These are phyloP conservation scores for Polypterus senegalus DNA, from an alignment of 2,113 vertebrate species.

Conservation along the genomic window DNA sequence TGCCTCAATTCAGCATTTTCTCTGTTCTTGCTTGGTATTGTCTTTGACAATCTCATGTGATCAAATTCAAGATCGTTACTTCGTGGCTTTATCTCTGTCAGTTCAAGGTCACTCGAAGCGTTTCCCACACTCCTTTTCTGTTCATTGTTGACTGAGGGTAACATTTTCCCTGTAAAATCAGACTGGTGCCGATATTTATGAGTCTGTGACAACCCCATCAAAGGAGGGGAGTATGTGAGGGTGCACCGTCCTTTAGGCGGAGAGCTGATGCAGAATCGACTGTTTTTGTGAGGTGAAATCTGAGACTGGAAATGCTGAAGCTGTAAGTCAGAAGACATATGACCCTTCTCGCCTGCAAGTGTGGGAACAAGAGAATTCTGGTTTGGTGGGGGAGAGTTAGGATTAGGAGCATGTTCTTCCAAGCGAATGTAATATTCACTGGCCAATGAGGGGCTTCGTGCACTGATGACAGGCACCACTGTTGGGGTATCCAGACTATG, in stretches of 20 bases:
- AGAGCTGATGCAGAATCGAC: no score
- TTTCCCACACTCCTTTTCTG: background rate
- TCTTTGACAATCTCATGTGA: no score
- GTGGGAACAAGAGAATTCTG: slow-evolving; percentile 40
- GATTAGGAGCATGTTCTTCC: slow-evolving; percentile 64
- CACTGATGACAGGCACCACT: slow-evolving; percentile 77
- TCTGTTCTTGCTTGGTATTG: no score
- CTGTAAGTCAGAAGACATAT: no score
- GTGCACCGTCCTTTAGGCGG: no score
- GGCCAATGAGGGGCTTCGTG: slow-evolving; percentile 78
- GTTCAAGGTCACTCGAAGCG: background rate
- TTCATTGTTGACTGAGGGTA: background rate
- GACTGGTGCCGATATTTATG: no score
- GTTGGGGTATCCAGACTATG: slow-evolving; percentile 74
- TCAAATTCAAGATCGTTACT: background rate
- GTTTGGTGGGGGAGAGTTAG: slow-evolving; percentile 24
- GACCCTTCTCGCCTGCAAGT: slow-evolving; percentile 31
- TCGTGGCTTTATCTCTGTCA: background rate
- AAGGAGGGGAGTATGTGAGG: background rate
- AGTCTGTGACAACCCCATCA: no score
- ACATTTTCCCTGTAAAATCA: background rate
- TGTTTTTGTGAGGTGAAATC: background rate
- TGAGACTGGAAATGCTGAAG: background rate
- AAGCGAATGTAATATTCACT: slow-evolving; percentile 83
- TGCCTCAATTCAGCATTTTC: no score